Evolutionary conservation across 2,113 vertebrate species (phyloP).

Genomic region (Prolemur simus): DNA sequence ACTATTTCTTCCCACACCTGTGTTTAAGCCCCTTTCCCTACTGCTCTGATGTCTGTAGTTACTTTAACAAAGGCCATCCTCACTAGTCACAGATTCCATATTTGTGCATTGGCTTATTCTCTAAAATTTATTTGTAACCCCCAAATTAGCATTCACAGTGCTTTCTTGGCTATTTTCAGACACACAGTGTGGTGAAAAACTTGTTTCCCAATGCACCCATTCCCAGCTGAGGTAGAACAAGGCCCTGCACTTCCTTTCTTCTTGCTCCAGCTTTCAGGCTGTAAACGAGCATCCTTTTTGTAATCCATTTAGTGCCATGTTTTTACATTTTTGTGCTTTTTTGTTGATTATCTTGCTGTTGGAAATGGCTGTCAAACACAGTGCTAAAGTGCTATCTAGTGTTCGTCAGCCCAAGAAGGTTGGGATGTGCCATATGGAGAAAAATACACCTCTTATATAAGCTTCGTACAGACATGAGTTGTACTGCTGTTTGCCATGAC

Average conservation of each 20-base stretch:
- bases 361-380: neutral
- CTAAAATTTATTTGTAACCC: neutral
- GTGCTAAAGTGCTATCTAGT: neutral
- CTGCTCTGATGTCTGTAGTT: neutral
- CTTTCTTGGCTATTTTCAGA: neutral
- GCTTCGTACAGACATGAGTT: neutral
- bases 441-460: neutral
- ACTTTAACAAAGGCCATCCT: neutral
- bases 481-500: neutral
- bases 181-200: neutral
- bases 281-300: neutral
- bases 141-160: neutral
- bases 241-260: neutral
- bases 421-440: neutral
- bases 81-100: neutral
- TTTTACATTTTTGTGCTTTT: neutral
- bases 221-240: neutral
- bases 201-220: neutral
- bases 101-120: neutral
- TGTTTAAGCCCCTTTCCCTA: neutral
- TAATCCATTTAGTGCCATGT: neutral
- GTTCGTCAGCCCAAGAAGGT: neutral
- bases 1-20: neutral
- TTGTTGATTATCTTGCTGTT: neutral
- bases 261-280: neutral